Evolutionary conservation across 2,113 vertebrate genomes (phyloP).

Genomic region (Actenoides lindsayi): DNA sequence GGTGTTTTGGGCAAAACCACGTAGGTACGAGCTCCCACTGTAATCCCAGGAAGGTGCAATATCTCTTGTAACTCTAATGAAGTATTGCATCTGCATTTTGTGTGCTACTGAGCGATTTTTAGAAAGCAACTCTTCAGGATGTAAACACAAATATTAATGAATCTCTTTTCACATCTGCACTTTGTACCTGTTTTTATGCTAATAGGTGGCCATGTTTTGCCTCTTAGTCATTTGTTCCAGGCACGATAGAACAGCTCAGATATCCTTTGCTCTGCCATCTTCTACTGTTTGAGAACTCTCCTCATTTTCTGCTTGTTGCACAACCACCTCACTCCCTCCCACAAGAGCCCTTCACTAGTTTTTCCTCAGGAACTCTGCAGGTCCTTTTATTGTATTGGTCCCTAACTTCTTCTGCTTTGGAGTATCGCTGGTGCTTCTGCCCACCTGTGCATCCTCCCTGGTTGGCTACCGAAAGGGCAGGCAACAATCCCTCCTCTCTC

Average conservation of each 20-base stretch:
- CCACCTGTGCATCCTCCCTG: fast-evolving
- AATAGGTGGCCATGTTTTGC: background rate
- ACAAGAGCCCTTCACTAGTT: background rate
- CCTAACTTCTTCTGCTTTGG: background rate
- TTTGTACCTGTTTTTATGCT: background rate
- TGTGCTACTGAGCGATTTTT: background rate
- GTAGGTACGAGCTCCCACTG: background rate
- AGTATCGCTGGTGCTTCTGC: background rate
- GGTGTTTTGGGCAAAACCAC: background rate
- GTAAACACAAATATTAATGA: background rate
- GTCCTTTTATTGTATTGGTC: background rate
- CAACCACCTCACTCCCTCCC: background rate
- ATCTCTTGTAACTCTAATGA: background rate
- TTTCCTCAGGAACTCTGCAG: background rate
- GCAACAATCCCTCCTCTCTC: background rate
- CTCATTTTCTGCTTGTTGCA: background rate
- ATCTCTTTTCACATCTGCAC: background rate
- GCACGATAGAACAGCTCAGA: background rate
- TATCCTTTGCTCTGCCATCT: background rate
- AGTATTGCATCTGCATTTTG: background rate
- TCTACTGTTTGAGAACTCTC: background rate
- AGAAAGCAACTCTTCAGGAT: background rate
- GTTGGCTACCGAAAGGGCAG: background rate
- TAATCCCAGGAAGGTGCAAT: background rate
- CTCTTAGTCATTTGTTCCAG: background rate